A percentile compares a stretch with the other conserved stretches of the same genome.
These are phyloP conservation scores for Cryptocephalus moraei DNA, from an alignment of 2,888 invertebrate genomes.

Conservation along the genomic window DNA sequence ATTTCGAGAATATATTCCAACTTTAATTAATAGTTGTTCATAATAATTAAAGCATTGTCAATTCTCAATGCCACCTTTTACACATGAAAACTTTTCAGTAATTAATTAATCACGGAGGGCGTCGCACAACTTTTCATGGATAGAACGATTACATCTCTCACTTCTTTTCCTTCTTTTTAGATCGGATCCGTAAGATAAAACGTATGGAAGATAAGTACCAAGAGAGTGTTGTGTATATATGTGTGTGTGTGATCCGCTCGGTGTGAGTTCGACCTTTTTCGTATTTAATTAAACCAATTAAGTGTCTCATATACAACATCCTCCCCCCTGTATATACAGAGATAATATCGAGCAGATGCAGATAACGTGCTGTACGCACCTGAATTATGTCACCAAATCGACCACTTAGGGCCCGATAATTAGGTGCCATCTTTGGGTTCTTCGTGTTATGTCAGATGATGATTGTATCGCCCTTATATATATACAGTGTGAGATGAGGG, in stretches of 20 bases:
- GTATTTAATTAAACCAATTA: conserved; percentile 40
- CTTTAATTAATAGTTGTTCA: too few species aligned
- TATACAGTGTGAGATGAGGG: too few species aligned
- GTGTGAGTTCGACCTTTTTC: conserved; percentile 35
- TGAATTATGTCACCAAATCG: conserved; percentile 31
- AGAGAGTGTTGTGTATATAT: too few species aligned
- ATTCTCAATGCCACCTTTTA: too few species aligned
- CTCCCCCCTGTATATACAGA: conserved; percentile 19
- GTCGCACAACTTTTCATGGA: conserved; percentile 24
- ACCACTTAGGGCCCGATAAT: conserved; percentile 22
- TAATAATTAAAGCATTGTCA: too few species aligned
- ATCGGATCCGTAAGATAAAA: conserved; percentile 33
- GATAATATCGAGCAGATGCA: conserved; percentile 33
- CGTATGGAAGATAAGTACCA: conserved; percentile 28
- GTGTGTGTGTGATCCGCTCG: conserved; percentile 27
- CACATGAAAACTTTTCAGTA: too few species aligned
- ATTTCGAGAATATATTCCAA: too few species aligned
- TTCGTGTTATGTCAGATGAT: conserved; percentile 14
- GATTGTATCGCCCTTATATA: conserved; percentile 19
- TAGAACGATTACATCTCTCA: conserved; percentile 30
- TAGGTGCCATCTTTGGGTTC: conserved; percentile 27
- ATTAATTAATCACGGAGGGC: conserved; percentile 30
- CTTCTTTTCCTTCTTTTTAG: conserved; percentile 19
- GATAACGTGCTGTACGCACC: conserved; percentile 22
- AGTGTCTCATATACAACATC: conserved; percentile 36